Evolutionary conservation across 1,140 invertebrate species (phyloP).

Genomic region (Papilio polyxenes): DNA sequence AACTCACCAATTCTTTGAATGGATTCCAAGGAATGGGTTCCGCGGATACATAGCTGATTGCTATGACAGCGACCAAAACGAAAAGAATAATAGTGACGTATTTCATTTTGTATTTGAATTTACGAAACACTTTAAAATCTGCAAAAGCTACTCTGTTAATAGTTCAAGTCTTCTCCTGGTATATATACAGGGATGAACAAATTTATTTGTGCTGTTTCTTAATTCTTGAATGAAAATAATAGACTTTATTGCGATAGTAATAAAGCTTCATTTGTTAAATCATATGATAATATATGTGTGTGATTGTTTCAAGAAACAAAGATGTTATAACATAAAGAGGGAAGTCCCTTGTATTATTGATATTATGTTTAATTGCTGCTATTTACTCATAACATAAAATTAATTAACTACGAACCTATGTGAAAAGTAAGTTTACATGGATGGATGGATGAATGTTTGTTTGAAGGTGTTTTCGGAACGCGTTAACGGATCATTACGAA

Average conservation of each 20-base stretch:
- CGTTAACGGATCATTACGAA: too few species aligned
- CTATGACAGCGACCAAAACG: constrained; percentile 17
- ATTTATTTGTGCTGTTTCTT: not conserved
- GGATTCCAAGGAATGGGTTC: constrained; percentile 41
- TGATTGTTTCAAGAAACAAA: not conserved
- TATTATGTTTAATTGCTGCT: not conserved
- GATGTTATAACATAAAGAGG: not conserved
- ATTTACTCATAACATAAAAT: not conserved
- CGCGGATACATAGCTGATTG: constrained; percentile 15
- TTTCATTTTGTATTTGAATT: constrained; percentile 37
- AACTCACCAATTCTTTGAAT: constrained; percentile 47
- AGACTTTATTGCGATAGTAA: not conserved
- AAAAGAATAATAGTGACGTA: constrained; percentile 22
- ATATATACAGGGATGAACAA: not conserved
- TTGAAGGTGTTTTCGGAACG: too few species aligned
- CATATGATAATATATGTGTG: not conserved
- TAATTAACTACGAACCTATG: not conserved
- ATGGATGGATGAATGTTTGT: too few species aligned
- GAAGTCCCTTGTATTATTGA: not conserved
- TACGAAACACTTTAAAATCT: not conserved
- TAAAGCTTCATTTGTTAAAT: not conserved
- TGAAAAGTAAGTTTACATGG: not conserved
- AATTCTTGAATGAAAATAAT: not conserved
- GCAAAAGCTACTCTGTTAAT: not conserved
- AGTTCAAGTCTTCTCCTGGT: not conserved